Conservation (phyloP, 1,140 invertebrate genomes). For the Halesus radiatus region DNA sequence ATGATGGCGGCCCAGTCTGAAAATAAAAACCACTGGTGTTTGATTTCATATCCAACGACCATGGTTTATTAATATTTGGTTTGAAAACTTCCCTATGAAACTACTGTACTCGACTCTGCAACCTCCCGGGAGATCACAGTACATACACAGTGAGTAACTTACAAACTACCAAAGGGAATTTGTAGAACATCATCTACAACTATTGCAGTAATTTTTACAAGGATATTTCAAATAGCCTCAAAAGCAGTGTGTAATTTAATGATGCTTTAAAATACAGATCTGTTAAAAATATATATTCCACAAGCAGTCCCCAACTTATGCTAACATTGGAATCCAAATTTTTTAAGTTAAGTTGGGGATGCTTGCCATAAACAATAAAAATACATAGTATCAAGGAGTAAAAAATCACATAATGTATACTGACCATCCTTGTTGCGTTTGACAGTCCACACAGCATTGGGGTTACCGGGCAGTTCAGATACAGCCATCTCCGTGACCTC, state of each 20-base stretch:
- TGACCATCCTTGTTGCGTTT: conserved; percentile 94
- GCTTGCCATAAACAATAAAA: conserved; percentile 49
- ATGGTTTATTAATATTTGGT: conserved; percentile 71
- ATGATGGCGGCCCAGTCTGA: conserved; percentile 65
- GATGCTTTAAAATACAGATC: too few species aligned
- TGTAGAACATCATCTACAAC: too few species aligned
- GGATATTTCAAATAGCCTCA: too few species aligned
- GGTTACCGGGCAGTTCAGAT: conserved; percentile 98
- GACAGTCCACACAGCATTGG: conserved; percentile 99
- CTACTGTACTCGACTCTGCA: too few species aligned
- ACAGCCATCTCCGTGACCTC: conserved; percentile 99
- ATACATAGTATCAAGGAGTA: too few species aligned
- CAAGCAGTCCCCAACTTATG: background rate
- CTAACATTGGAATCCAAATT: background rate
- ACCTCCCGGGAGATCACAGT: too few species aligned
- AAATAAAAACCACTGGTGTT: conserved; percentile 74
- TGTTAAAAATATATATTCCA: too few species aligned
- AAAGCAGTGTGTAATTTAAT: too few species aligned
- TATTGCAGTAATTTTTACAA: too few species aligned
- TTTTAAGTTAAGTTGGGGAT: too few species aligned
- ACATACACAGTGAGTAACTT: too few species aligned
- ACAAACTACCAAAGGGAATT: too few species aligned
- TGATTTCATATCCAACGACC: conserved; percentile 70
- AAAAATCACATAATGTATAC: background rate
- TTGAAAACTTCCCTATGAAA: conserved; percentile 8